Conservation (phyloP, 2,888 invertebrate genomes). For the Theodoxus fluviatilis region DNA sequence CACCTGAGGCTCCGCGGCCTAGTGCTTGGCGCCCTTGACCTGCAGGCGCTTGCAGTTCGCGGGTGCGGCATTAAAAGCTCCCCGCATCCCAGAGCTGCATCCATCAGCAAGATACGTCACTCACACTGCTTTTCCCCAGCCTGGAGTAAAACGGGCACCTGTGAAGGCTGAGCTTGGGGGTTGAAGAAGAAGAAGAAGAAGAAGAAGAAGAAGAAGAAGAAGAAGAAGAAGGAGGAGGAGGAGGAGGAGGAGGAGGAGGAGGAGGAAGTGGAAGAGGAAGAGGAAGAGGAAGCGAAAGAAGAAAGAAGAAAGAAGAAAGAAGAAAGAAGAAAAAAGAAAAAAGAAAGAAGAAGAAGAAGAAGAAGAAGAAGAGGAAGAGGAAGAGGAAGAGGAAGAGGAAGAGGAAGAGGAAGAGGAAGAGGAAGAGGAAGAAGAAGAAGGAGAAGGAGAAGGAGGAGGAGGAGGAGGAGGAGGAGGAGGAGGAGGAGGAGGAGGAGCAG, state of each 20-base stretch:
- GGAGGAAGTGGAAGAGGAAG: background rate
- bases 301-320: constrained; percentile 15
- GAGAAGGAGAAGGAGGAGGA: background rate
- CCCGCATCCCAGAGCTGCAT: no score
- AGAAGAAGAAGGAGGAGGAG: no score
- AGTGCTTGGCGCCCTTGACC: no score
- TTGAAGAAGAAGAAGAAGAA: no score
- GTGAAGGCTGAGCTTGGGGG: no score
- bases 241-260: background rate
- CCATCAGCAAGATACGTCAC: no score
- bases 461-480: background rate
- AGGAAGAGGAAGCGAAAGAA: background rate
- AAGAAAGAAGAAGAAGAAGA: background rate
- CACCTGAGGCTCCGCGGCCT: no score
- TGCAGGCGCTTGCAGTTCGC: no score
- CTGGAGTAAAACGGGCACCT: no score
- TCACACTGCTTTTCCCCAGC: no score
- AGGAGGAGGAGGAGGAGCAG: background rate
- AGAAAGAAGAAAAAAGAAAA: background rate
- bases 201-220: no score
- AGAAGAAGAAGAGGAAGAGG: constrained; percentile 13
- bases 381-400: background rate
- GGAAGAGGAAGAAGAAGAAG: constrained; percentile 6
- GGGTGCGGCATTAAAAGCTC: no score
- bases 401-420: background rate